These are phyloP conservation scores for Stegodyphus dumicola DNA, from an alignment of 1,140 invertebrate species.

Conservation along the genomic window DNA sequence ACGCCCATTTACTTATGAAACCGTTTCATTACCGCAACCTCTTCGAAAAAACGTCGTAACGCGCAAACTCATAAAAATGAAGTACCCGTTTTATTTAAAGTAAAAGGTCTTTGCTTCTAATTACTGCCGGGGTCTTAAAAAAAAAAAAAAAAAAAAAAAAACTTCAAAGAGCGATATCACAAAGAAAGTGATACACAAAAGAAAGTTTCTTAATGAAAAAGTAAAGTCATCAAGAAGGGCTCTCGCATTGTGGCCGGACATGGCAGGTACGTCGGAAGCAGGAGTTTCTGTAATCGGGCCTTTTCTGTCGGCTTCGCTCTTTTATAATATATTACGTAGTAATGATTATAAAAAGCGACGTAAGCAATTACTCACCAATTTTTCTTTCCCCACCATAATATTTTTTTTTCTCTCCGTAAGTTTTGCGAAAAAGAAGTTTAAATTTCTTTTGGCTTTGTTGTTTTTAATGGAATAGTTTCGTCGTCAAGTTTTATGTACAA, in stretches of 20 bases:
- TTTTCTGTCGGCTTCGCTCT: neutral
- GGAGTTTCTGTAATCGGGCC: too few species aligned
- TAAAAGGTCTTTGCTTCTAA: conserved; percentile 25
- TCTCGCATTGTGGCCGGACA: neutral
- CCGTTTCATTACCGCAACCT: conserved; percentile 7
- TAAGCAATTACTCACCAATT: conserved; percentile 51
- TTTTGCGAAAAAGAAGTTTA: too few species aligned
- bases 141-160: too few species aligned
- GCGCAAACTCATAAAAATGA: conserved; percentile 5
- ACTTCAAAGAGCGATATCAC: neutral
- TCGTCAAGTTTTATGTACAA: conserved; percentile 36
- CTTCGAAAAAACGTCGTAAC: neutral
- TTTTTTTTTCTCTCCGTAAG: too few species aligned
- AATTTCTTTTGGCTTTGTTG: conserved; percentile 16
- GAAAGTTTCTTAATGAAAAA: neutral
- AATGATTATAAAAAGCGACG: conserved; percentile 15
- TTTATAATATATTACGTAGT: neutral
- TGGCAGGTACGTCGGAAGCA: neutral
- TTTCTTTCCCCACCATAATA: neutral
- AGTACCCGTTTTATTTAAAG: conserved; percentile 19
- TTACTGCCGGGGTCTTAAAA: conserved; percentile 13
- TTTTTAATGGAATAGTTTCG: conserved; percentile 56
- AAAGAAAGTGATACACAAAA: neutral
- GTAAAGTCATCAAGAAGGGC: neutral
- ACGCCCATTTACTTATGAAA: conserved; percentile 22